Evolutionary conservation across 1,140 invertebrate genomes (phyloP), one percentile per base, ranked within the genome.

Genomic region (Diorhabda elongata): DNA sequence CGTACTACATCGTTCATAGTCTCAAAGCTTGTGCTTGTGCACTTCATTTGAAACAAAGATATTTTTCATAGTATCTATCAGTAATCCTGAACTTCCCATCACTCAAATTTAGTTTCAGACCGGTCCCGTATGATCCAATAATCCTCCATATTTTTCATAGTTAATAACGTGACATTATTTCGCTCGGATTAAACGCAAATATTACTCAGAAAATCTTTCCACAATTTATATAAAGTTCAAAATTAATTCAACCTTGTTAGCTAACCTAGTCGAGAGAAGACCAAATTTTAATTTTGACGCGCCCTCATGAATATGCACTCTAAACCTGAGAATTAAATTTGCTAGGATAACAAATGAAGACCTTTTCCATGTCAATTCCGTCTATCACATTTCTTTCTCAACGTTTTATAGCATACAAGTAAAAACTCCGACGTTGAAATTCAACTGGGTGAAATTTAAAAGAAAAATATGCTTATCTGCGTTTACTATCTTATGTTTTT

Each of bases 271-370:
- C 47, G 4, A 52, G 47, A 52, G 47, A n/a, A 52, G 47, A 52
- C 47, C 47, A 52, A 52, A 52, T 52, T 52, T 52, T 52, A 52
- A 52, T 52, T 52, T 52, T 52, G 47, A 52, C 47, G 47, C 47
- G 6, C 47, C n/a, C 47, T 52, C 47, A 52, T 52, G 47, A 52
- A 52, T 52, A 52, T 52, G 47, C 47, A 52, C 6, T 52, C 47
- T 52, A 52, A 52, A n/a, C 26, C 6, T 52, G 47, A 52, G n/a
- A 52, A 52, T 52, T 52, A 52, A 52, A 52, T 52, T 52, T 52
- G 47, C 6, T 52, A 52, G 6, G 47, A n/a, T 52, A 52, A 52
- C 47, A 52, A 52, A 52, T 52, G 47, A 52, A 52, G 47, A 52
- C n/a, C 47, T 52, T 52, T 52, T 52, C 47, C 47, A 52, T 52